Evolutionary conservation across 2,888 invertebrate species (phyloP), one percentile per base, ranked within the genome.

Genomic region (Antheraea yamamai): DNA sequence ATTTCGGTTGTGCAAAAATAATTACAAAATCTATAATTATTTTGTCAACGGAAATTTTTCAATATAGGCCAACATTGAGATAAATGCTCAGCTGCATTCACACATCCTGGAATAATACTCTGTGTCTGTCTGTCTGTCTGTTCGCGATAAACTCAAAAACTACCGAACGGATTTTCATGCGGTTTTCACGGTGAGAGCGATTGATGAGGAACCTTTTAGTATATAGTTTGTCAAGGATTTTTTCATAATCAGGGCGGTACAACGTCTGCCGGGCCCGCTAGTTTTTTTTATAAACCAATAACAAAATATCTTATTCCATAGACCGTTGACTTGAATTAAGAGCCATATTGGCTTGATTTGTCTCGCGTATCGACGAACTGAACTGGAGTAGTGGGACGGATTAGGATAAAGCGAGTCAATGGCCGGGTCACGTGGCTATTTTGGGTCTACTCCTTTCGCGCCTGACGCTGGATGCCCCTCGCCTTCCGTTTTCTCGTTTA

Each of bases 391-490:
- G 94, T 95, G 89, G 94, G 93, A 91, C 94, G 93, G 94, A 92
- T 95, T 93, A 94, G 94, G 94, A 93, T 91, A 92, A 93, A 91
- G 91, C 92, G 91, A 94, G 94, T 95, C 95, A 94, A 94, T 89
- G 95, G 93, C 95, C 95, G 95, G 94, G 94, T 94, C 94, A 94
- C 90, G 88, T 86, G 87, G 91, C 92, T 94, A 94, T 95, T 94
- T 95, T 89, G 88, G 93, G 92, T 87, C 89, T 82, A 87, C 88
- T 88, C 86, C 87, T 87, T 85, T 86, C 85, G 83, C 85, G 84
- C 86, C 81, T 80, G 82, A 84, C 85, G 79, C 83, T 79, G 84
- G 81, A 82, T 84, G 81, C 84, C 85, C 85, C 83, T 81, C 90
- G 80, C 82, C 88, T 87, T 89, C 89, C 91, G 87, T 86, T 87